A percentile compares a stretch with the other conserved stretches of the same genome.
phyloP scores from a whole-genome alignment of 1,140 invertebrate genomes.

The Drosophila pectinifera region DNA sequence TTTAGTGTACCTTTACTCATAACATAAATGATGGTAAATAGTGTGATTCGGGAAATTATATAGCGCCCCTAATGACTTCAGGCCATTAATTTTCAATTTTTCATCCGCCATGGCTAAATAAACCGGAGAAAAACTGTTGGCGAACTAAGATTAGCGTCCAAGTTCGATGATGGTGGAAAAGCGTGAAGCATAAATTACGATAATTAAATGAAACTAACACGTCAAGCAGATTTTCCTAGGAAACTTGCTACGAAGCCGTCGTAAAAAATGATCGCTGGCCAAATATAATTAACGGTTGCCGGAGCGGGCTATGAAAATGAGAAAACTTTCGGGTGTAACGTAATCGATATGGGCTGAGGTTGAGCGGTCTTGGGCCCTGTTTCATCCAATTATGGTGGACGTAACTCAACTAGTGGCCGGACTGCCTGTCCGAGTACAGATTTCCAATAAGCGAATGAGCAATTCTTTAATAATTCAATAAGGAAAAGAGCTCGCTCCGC shows the following conservation, averaged over 20 bases:
- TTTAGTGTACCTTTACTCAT: neutral
- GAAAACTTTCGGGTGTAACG: slow-evolving; percentile 44
- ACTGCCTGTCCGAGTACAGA: slow-evolving; percentile 43
- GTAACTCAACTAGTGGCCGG: slow-evolving; percentile 36
- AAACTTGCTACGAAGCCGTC: neutral
- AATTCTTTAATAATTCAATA: slow-evolving; percentile 74
- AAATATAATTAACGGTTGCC: slow-evolving; percentile 42
- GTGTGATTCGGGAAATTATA: slow-evolving; percentile 5
- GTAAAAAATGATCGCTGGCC: slow-evolving; percentile 19
- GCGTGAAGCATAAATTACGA: slow-evolving; percentile 34
- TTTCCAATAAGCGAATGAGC: slow-evolving; percentile 75
- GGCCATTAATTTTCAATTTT: slow-evolving; percentile 36
- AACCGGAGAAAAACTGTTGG: neutral
- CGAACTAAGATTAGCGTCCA: slow-evolving; percentile 16
- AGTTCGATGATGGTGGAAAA: slow-evolving; percentile 11
- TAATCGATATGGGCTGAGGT: slow-evolving; percentile 37
- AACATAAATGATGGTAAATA: slow-evolving; percentile 10
- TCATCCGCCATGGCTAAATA: neutral
- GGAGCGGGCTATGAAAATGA: slow-evolving; percentile 23
- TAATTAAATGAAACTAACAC: slow-evolving; percentile 36
- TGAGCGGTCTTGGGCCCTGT: slow-evolving; percentile 8
- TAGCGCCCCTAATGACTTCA: slow-evolving; percentile 25
- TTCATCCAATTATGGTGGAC: slow-evolving; percentile 45
- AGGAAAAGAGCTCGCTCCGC: slow-evolving; percentile 44
- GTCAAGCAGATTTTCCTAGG: slow-evolving; percentile 12